Evolutionary conservation across 2,888 invertebrate genomes (phyloP).

Genomic region (Portevinia maculata): DNA sequence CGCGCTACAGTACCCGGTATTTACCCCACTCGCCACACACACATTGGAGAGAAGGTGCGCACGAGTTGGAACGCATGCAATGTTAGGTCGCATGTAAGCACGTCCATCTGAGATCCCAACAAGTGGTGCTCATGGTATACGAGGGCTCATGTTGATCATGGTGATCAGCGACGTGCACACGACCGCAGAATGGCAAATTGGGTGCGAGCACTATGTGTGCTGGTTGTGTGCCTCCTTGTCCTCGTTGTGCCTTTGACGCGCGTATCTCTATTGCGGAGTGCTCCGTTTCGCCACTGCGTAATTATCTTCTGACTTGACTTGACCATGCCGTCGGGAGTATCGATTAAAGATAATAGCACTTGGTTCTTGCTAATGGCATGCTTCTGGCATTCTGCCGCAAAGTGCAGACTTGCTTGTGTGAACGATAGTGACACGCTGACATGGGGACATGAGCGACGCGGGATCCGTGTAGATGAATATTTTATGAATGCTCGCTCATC

Average conservation of each 20-base stretch:
- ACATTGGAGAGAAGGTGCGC: constrained; percentile 67
- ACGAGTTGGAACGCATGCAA: constrained; percentile 76
- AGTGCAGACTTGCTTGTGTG: constrained; percentile 40
- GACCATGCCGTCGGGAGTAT: constrained; percentile 51
- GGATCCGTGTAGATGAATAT: constrained; percentile 51
- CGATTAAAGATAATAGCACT: constrained; percentile 69
- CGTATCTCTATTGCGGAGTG: constrained; percentile 18
- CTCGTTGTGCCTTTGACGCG: constrained; percentile 50
- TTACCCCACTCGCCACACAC: constrained; percentile 31
- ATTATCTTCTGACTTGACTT: constrained; percentile 18
- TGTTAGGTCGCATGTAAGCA: constrained; percentile 69
- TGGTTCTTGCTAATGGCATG: constrained; percentile 70
- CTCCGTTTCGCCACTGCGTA: neutral
- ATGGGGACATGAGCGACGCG: constrained; percentile 43
- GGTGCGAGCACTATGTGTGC: constrained; percentile 36
- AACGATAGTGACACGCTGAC: constrained; percentile 64
- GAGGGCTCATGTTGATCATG: constrained; percentile 37
- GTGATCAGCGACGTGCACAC: constrained; percentile 53
- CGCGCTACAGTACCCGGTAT: constrained; percentile 38
- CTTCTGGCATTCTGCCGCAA: constrained; percentile 68
- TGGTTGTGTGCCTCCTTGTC: constrained; percentile 13
- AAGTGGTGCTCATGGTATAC: constrained; percentile 54
- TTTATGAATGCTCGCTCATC: constrained; percentile 63
- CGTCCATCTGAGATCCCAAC: constrained; percentile 58
- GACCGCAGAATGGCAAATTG: constrained; percentile 67